A percentile compares a stretch with the other conserved stretches of the same genome.
Evolutionary conservation across 1,140 invertebrate species (phyloP).

Genomic region (Amyelois transitella): DNA sequence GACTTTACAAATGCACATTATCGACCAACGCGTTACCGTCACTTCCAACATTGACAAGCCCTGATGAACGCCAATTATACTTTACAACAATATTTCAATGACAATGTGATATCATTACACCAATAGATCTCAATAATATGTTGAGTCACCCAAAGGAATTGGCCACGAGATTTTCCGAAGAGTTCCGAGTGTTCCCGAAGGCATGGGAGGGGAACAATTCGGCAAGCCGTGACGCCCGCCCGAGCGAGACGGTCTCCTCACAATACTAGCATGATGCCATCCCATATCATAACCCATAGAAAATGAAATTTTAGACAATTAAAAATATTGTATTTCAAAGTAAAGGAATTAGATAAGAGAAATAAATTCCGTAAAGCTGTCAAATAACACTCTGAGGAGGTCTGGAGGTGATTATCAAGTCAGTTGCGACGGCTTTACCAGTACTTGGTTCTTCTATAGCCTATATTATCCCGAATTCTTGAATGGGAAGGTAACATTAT

Average conservation of each 20-base stretch:
- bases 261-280: conserved; percentile 32
- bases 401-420: no score
- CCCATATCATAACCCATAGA: conserved; percentile 22
- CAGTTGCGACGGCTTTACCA: no score
- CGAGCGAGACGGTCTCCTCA: conserved; percentile 44
- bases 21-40: no score
- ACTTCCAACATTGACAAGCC: neutral
- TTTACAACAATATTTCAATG: conserved; percentile 1
- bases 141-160: conserved; percentile 54
- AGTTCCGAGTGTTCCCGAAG: conserved; percentile 44
- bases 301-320: no score
- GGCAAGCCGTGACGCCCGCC: conserved; percentile 45
- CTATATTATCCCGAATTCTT: no score
- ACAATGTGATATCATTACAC: conserved; percentile 40
- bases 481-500: no score
- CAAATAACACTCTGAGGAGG: no score
- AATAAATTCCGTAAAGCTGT: no score
- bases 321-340: no score
- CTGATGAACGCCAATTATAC: neutral
- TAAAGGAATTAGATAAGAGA: no score
- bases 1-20: no score
- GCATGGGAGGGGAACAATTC: conserved; percentile 36
- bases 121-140: conserved; percentile 53
- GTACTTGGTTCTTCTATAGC: no score
- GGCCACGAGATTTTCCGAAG: conserved; percentile 32